A percentile compares a stretch with the other conserved stretches of the same genome.
Evolutionary conservation across 2,113 vertebrate species (phyloP).

Genomic region (Thunnus thynnus): DNA sequence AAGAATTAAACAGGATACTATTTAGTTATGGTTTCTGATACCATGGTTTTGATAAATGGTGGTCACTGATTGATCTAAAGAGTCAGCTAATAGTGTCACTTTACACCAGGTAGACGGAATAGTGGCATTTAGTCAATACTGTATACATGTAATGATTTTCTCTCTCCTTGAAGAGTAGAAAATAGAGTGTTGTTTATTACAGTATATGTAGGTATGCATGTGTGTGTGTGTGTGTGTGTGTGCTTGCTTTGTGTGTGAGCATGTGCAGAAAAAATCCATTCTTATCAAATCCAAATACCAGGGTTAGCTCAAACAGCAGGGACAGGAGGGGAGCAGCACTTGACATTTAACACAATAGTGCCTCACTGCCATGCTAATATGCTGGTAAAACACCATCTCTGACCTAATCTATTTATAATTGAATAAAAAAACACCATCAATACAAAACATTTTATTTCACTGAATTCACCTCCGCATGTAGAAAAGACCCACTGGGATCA

Average conservation of each 20-base stretch:
- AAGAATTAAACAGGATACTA: background rate
- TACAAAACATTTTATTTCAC: slow-evolving; percentile 46
- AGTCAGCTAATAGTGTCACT: slow-evolving; percentile 40
- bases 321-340: slow-evolving; percentile 55
- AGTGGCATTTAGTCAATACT: slow-evolving; percentile 55
- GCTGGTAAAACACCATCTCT: slow-evolving; percentile 32
- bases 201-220: background rate
- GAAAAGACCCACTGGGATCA: slow-evolving; percentile 3
- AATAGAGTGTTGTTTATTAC: slow-evolving; percentile 9
- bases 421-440: slow-evolving; percentile 59
- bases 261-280: slow-evolving; percentile 57
- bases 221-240: slow-evolving; percentile 9
- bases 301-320: slow-evolving; percentile 51
- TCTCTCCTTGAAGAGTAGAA: slow-evolving; percentile 4
- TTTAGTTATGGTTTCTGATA: slow-evolving; percentile 5
- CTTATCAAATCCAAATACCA: slow-evolving; percentile 72
- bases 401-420: slow-evolving; percentile 58
- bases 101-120: slow-evolving; percentile 40
- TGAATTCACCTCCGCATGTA: slow-evolving; percentile 15
- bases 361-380: slow-evolving; percentile 44
- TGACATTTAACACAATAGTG: slow-evolving; percentile 74
- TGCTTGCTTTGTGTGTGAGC: slow-evolving; percentile 5
- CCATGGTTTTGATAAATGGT: background rate
- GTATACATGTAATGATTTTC: slow-evolving; percentile 47
- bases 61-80: slow-evolving; percentile 33